Conservation (phyloP, 37 sponge, comb jelly and placozoan species). For the Bolinopsis microptera region DNA sequence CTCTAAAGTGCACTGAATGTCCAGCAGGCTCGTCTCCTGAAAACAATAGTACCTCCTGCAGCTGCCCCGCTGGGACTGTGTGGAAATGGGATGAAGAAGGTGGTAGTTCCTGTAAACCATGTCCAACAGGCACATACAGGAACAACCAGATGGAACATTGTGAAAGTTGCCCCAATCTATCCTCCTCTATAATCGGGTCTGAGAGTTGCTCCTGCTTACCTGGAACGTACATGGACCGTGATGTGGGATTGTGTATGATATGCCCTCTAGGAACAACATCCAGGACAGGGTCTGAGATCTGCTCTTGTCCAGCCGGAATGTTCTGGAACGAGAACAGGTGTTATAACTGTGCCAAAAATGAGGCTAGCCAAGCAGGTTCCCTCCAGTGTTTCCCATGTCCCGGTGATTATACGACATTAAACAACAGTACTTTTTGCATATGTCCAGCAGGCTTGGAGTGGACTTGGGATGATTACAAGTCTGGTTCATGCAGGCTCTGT, state of each 20-base stretch:
- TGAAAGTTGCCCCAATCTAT: not conserved
- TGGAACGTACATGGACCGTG: too few relatives aligned
- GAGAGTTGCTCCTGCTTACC: not conserved
- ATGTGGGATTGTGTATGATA: too few relatives aligned
- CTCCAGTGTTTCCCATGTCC: not conserved
- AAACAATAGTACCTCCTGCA: too few relatives aligned
- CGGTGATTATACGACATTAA: not conserved
- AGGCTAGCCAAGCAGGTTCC: not conserved
- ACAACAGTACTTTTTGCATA: not conserved
- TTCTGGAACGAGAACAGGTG: not conserved
- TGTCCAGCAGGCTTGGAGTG: not conserved
- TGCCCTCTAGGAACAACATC: not conserved
- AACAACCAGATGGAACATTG: not conserved
- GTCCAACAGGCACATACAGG: not conserved
- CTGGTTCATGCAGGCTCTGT: not conserved
- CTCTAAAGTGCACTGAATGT: too few relatives aligned
- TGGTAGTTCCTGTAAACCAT: not conserved
- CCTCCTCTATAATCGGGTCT: not conserved
- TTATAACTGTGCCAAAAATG: not conserved
- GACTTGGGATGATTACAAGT: not conserved
- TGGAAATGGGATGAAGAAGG: too few relatives aligned
- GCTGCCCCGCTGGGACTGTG: too few relatives aligned
- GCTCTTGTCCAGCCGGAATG: not conserved
- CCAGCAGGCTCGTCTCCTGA: too few relatives aligned
- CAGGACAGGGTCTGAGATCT: not conserved